A percentile compares a stretch with the other conserved stretches of the same genome.
phyloP scores from a whole-genome alignment of 1,140 invertebrate species.

The Lordiphosa clarofinis region DNA sequence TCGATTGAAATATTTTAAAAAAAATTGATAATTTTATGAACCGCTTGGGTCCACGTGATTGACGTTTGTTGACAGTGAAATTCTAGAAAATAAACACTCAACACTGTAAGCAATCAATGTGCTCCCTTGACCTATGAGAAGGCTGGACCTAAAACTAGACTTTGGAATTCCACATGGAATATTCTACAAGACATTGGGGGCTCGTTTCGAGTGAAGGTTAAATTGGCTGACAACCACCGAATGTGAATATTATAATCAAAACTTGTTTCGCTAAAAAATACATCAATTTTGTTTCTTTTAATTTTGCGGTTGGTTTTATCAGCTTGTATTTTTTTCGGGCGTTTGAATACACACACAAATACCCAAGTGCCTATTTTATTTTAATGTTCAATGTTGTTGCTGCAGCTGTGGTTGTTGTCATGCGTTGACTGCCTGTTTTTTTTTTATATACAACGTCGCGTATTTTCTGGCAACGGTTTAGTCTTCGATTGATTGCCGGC shows the following conservation, averaged over 20 bases:
- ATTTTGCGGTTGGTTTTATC: constrained; percentile 47
- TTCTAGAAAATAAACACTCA: neutral
- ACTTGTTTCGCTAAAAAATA: constrained; percentile 33
- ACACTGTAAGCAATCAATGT: constrained; percentile 16
- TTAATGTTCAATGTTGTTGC: constrained; percentile 44
- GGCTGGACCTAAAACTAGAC: constrained; percentile 41
- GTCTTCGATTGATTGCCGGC: constrained; percentile 65
- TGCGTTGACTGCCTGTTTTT: constrained; percentile 23
- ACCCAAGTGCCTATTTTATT: constrained; percentile 59
- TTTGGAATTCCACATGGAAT: constrained; percentile 38
- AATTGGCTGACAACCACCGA: constrained; percentile 19
- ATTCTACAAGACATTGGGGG: constrained; percentile 10
- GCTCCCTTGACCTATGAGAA: constrained; percentile 42
- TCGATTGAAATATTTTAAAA: too few species aligned
- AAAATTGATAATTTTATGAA: neutral
- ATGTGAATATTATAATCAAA: constrained; percentile 10
- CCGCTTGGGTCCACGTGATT: constrained; percentile 4
- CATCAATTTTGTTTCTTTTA: constrained; percentile 12
- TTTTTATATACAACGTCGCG: constrained; percentile 14
- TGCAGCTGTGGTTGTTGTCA: constrained; percentile 36
- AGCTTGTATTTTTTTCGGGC: constrained; percentile 51
- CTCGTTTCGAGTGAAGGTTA: constrained; percentile 23
- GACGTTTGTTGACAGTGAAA: constrained; percentile 11
- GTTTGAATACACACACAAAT: constrained; percentile 8
- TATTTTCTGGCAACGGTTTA: constrained; percentile 37